These are phyloP conservation scores for Chondrilla cf. caribensis DNA, from an alignment of 37 sponge, comb jelly and placozoan genomes.

Conservation along the genomic window DNA sequence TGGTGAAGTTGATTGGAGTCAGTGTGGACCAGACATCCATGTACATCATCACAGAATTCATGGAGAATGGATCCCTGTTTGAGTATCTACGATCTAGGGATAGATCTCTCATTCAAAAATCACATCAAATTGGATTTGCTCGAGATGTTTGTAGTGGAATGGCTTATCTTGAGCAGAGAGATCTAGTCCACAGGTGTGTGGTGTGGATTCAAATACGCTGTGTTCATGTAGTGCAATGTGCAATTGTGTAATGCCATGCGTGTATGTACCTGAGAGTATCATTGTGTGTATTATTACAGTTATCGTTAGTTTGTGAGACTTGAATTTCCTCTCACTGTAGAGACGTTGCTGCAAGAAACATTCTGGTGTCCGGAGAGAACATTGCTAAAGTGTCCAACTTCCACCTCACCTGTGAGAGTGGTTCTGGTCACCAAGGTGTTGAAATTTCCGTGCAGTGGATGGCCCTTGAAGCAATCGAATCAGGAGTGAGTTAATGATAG, in stretches of 20 bases:
- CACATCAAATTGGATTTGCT: constrained; percentile 34
- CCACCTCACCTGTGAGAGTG: constrained; percentile 65
- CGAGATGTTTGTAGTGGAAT: constrained; percentile 46
- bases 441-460: constrained; percentile 89
- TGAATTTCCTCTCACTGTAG: neutral
- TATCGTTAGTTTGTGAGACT: too few species aligned
- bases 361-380: constrained; percentile 41
- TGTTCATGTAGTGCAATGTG: neutral
- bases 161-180: constrained; percentile 47
- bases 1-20: constrained; percentile 70
- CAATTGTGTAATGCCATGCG: neutral
- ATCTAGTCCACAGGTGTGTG: constrained; percentile 44
- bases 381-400: constrained; percentile 75
- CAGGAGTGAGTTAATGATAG: constrained; percentile 50
- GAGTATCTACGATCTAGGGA: constrained; percentile 68
- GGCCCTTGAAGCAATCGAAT: constrained; percentile 79
- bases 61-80: constrained; percentile 70
- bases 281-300: too few species aligned
- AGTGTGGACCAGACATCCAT: constrained; percentile 38
- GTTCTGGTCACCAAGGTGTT: constrained; percentile 35
- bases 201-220: neutral
- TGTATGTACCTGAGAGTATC: neutral
- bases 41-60: constrained; percentile 68
- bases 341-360: constrained; percentile 60
- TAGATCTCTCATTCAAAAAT: constrained; percentile 48